Base-by-base conservation (phyloP, 2,113 vertebrate genomes). In the Columbina picui region DNA sequence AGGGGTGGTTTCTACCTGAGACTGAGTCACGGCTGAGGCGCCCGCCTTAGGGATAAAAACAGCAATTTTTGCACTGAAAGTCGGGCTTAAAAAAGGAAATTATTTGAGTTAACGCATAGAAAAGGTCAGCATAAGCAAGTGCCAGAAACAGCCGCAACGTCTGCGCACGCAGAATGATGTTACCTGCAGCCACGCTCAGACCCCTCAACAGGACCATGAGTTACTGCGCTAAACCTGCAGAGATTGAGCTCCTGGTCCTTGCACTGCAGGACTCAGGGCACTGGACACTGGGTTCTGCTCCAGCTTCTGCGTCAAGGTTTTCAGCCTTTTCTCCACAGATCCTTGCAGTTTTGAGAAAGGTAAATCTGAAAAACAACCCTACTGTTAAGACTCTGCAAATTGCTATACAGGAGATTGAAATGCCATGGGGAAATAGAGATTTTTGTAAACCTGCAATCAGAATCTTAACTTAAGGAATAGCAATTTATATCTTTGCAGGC, bases 191-290 rank as follows among this genome's bases (percentile, higher is more conserved):
- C 59, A 32, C 2, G 0, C 60, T 71, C 61, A 32, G 53, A 49
- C 26, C 56, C 41, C 32, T 49, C 14, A 52, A 3, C 25, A 77
- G 45, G 67, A 50, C 55, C 34, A 2, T 0, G 27, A 61, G 34
- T 29, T 47, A 1, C 50, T 70, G 73, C 22, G 15, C 14, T 19
- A 45, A 45, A 29, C 15, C 78, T 57, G 71, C 45, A 80, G 75
- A 22, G 61, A 10, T 34, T 30, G 21, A 47, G 36, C 63, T 88
- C 59, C 82, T 18, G 16, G 10, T 32, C 52, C 71, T 61, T 61
- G 22, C n/a, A 6, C 1, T 20, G 11, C 61, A 34, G 67, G n/a
- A 61, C 6, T 26, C 59, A 39, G 41, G 32, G 4, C 1, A 0
- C 0, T 20, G 67, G 73, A 23, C 71, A 6, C 5, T 55, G 63